Evolutionary conservation across 35 echinoderm and acorn worm genomes (phyloP).

Genomic region (Apostichopus californicus): DNA sequence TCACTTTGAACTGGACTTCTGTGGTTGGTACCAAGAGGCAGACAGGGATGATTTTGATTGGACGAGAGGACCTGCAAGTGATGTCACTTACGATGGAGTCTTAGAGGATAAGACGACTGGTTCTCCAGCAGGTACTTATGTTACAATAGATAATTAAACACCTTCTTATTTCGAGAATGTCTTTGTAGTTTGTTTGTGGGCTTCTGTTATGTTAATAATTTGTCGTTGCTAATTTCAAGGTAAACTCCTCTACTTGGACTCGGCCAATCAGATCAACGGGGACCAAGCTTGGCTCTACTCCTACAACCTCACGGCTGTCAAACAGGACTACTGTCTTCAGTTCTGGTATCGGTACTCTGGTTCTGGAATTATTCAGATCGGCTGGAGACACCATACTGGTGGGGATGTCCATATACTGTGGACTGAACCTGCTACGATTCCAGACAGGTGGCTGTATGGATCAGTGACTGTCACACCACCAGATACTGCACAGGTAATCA

Average conservation of each 20-base stretch:
- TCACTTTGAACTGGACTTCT: constrained; percentile 82
- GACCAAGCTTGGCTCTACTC: constrained; percentile 52
- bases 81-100: constrained; percentile 15
- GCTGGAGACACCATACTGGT: background rate
- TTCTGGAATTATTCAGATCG: constrained; percentile 28
- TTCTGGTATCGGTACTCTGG: constrained; percentile 54
- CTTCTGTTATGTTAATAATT: background rate
- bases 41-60: constrained; percentile 85
- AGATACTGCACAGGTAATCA: constrained; percentile 22
- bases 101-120: constrained; percentile 33
- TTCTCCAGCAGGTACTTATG: background rate
- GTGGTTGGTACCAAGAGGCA: constrained; percentile 72
- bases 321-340: constrained; percentile 21
- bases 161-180: background rate
- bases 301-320: constrained; percentile 3
- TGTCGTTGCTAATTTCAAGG: background rate
- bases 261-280: background rate
- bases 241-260: constrained; percentile 13
- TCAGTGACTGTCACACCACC: constrained; percentile 23
- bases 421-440: background rate
- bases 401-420: constrained; percentile 8
- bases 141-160: background rate
- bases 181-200: background rate
- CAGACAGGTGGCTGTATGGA: constrained; percentile 17
- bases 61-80: constrained; percentile 47